Conservation (phyloP, 2,113 vertebrate genomes). For the Heterotis niloticus region DNA sequence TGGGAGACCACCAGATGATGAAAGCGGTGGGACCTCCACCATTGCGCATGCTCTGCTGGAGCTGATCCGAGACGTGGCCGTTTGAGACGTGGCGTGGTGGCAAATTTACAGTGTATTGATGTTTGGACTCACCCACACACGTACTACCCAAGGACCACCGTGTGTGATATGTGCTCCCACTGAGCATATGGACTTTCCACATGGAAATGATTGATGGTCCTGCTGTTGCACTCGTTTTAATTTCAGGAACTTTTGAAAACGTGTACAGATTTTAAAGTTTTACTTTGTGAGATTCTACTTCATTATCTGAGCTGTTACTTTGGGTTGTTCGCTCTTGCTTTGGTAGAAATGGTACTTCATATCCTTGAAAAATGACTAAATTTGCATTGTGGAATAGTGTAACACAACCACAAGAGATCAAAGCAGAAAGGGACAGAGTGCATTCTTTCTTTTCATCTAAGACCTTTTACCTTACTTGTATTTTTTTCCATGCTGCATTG, state of each 20-base stretch:
- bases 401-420: background rate
- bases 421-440: no score
- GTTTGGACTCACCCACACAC: background rate
- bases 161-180: background rate
- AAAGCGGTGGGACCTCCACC: background rate
- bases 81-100: background rate
- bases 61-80: background rate
- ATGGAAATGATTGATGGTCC: background rate
- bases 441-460: no score
- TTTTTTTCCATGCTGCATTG: no score
- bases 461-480: background rate
- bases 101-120: slow-evolving; percentile 8
- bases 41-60: background rate
- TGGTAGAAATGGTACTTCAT: background rate
- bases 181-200: background rate
- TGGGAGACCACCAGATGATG: no score
- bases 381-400: background rate
- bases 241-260: background rate
- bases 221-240: background rate
- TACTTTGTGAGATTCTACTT: slow-evolving; percentile 37
- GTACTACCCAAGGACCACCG: background rate
- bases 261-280: background rate
- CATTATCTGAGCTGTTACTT: no score
- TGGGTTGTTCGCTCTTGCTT: slow-evolving; percentile 35
- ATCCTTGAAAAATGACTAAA: background rate